Base-by-base conservation (phyloP, 2,888 invertebrate species). In the Empis livida region DNA sequence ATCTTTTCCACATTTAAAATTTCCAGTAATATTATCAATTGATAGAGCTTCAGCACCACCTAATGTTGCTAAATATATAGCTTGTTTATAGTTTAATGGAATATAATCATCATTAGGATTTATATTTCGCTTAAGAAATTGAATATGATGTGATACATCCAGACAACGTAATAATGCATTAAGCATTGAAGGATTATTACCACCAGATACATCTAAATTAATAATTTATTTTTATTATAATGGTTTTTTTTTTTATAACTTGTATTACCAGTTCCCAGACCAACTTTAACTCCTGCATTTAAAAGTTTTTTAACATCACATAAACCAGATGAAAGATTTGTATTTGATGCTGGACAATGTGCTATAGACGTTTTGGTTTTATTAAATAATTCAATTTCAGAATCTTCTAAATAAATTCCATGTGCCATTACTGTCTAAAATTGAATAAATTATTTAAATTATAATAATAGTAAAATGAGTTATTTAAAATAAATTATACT, bases 331-430 rank as follows among this genome's bases (percentile, higher is more conserved):
- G 74, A 74, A 37, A 94, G 71, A 55, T 81, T 78, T 0, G 81
- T 82, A 66, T 93, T 93, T 2, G 92, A 92, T 32, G 83, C 79
- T 0, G 93, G 90, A 61, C 93, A 94, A 63, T 93, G 93, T 1
- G 88, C 79, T 9, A 94, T 67, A 0, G 86, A 77, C 2, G 81
- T 77, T 1, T 79, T 78, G 46, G 75, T 73, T 20, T 72, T 54
- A 16, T 73, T 72, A 15, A 93, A 61, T 9, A 84, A 58, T 11
- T 66, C 56, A 15, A 88, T 70, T 68, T 93, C 93, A 3, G 73
- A 72, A 37, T 84, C 79, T 10, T 74, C 74, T 44, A 92, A 68
- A 63, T 89, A 74, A 13, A 93, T 76, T 1, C 82, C 88, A 62
- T 94, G 94, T 0, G 91, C 93, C 74, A 93, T 75, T 48, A 92